Base-by-base conservation (phyloP, 2,113 vertebrate species). In the Hucho hucho region DNA sequence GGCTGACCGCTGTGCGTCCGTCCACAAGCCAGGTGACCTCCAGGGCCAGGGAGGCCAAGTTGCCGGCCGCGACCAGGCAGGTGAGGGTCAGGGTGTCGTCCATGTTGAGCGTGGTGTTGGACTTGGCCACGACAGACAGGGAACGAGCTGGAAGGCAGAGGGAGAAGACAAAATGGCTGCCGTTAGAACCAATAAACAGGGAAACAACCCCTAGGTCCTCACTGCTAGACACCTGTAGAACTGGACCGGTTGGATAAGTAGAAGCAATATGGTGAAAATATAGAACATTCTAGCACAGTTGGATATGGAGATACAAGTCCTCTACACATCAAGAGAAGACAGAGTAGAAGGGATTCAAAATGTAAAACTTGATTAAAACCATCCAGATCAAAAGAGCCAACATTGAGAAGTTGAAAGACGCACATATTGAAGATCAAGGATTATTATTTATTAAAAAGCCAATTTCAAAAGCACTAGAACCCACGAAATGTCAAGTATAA, bases 1-100 rank as follows among this genome's bases (percentile, higher is more conserved):
- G 86, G 53, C 88, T 88, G 77, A 89, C 37, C 72, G 93, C 20
- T 18, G 89, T 78, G 1, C 79, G 87, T 0, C 77, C 83, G 14
- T 84, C 83, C 0, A 86, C 53, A 73, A 92, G 79, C 94, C 94
- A 94, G 73, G 84, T 71, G 61, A 94, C 90, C 20, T 94, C 93
- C 75, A 94, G 86, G 28, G 84, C 74, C n/a, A 93, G 70, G 12
- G 76, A 68, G 11, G 80, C 66, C 65, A 87, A 75, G 83, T 89
- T 87, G 74, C 88, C 86, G 1, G 84, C 82, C 1, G 80, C 13
- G 7, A 93, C 84, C 13, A 72, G 78, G 85, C 94, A 94, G 65
- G 87, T 76, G 58, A 94, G 91, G 72, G 83, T 81, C 79, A 94
- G 77, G 16, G 83, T 71, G 67, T 88, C 84, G 24, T 85, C 90